These are phyloP conservation scores for Microplitis demolitor DNA, from an alignment of 1,140 invertebrate genomes.

Conservation along the genomic window DNA sequence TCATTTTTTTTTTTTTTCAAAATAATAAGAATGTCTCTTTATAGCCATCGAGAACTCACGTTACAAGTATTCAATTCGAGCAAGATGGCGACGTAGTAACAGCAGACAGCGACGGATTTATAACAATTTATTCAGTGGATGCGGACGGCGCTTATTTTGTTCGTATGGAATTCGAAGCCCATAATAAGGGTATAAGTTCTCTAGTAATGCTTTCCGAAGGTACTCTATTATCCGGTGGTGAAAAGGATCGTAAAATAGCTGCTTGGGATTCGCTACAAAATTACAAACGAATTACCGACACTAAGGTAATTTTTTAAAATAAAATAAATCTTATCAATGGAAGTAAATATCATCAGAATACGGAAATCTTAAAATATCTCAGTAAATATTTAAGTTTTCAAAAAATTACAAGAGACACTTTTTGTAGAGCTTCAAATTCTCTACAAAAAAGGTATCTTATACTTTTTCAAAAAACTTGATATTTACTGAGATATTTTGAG, in stretches of 20 bases:
- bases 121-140: constrained; percentile 90
- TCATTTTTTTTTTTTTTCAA: constrained; percentile 8
- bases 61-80: constrained; percentile 88
- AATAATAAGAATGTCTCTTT: constrained; percentile 33
- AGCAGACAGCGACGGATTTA: constrained; percentile 92
- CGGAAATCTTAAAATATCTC: not conserved
- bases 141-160: constrained; percentile 87
- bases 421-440: too few relatives aligned
- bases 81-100: constrained; percentile 92
- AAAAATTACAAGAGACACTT: too few relatives aligned
- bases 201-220: constrained; percentile 88
- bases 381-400: too few relatives aligned
- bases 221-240: constrained; percentile 86
- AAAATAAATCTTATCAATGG: too few relatives aligned
- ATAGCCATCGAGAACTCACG: constrained; percentile 78
- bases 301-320: constrained; percentile 68
- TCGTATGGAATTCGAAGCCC: constrained; percentile 85
- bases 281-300: constrained; percentile 88
- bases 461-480: too few relatives aligned
- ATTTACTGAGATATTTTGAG: too few relatives aligned
- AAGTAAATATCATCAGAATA: not conserved
- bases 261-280: constrained; percentile 91
- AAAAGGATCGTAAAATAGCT: constrained; percentile 86
- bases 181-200: constrained; percentile 84
- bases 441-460: too few relatives aligned